A percentile compares a stretch with the other conserved stretches of the same genome.
Conservation (phyloP, 1,140 invertebrate species). For the Pantala flavescens region DNA sequence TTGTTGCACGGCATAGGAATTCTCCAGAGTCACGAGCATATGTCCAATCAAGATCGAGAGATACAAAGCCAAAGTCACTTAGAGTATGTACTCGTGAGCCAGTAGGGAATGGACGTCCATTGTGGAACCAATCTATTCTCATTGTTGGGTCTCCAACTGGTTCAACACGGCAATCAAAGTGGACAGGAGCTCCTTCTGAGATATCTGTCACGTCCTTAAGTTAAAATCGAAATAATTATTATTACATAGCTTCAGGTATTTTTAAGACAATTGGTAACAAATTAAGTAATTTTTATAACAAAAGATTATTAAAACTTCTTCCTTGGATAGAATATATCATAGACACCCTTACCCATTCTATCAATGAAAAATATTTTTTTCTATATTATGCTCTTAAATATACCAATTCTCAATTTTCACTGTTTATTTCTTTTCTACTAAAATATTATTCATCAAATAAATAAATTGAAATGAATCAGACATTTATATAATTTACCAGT, state of each 20-base stretch:
- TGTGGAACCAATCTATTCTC: slow-evolving; percentile 90
- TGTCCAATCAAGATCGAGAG: slow-evolving; percentile 75
- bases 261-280: too few relatives aligned
- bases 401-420: too few relatives aligned
- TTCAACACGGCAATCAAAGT: slow-evolving; percentile 85
- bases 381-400: too few relatives aligned
- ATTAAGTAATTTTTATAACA: too few relatives aligned
- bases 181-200: slow-evolving; percentile 73
- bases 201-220: slow-evolving; percentile 63
- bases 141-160: slow-evolving; percentile 75
- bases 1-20: slow-evolving; percentile 74
- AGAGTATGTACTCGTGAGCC: slow-evolving; percentile 81
- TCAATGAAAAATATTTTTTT: too few relatives aligned
- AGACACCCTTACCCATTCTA: too few relatives aligned
- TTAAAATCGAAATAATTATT: not conserved
- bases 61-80: slow-evolving; percentile 88
- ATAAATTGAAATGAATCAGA: not conserved
- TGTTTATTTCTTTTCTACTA: not conserved
- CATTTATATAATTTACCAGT: not conserved
- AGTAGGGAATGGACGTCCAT: slow-evolving; percentile 77
- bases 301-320: too few relatives aligned
- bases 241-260: too few relatives aligned
- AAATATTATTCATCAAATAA: not conserved
- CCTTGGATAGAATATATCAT: too few relatives aligned
- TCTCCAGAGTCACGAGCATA: slow-evolving; percentile 76